Evolutionary conservation across 1,140 invertebrate genomes (phyloP).

Genomic region (Lordiphosa collinella): DNA sequence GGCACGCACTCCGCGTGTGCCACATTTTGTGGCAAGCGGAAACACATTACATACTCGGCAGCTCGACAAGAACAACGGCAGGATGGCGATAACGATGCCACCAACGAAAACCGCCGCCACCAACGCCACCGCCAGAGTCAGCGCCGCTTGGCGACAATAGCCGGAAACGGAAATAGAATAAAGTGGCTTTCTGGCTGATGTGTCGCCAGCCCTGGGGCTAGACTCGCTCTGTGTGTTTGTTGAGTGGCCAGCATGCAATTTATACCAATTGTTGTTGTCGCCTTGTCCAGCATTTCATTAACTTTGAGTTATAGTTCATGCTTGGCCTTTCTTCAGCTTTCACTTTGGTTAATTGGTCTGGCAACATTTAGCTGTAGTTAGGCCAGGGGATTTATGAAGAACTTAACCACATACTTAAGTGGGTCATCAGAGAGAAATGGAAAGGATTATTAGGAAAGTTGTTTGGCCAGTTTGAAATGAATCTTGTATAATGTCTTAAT

Average conservation of each 20-base stretch:
- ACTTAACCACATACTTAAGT: slow-evolving; percentile 6
- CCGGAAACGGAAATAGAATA: slow-evolving; percentile 75
- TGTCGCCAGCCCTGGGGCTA: slow-evolving; percentile 22
- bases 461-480: too few relatives aligned
- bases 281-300: slow-evolving; percentile 59
- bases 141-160: slow-evolving; percentile 50
- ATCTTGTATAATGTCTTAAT: too few relatives aligned
- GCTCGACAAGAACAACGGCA: slow-evolving; percentile 49
- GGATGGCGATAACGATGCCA: slow-evolving; percentile 1
- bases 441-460: too few relatives aligned
- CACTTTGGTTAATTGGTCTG: slow-evolving; percentile 56
- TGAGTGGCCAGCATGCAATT: slow-evolving; percentile 31
- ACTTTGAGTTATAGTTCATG: slow-evolving; percentile 43
- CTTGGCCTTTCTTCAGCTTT: slow-evolving; percentile 18
- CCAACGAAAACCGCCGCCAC: not conserved
- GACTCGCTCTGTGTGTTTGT: slow-evolving; percentile 5
- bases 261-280: slow-evolving; percentile 54
- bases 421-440: too few relatives aligned
- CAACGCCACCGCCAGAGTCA: too few relatives aligned
- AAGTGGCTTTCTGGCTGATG: slow-evolving; percentile 68
- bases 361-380: slow-evolving; percentile 29
- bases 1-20: slow-evolving; percentile 53
- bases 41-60: slow-evolving; percentile 74
- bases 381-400: slow-evolving; percentile 9
- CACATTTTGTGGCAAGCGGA: slow-evolving; percentile 65